Evolutionary conservation across 2,888 invertebrate species (phyloP).

Genomic region (Ethmia dodecea): DNA sequence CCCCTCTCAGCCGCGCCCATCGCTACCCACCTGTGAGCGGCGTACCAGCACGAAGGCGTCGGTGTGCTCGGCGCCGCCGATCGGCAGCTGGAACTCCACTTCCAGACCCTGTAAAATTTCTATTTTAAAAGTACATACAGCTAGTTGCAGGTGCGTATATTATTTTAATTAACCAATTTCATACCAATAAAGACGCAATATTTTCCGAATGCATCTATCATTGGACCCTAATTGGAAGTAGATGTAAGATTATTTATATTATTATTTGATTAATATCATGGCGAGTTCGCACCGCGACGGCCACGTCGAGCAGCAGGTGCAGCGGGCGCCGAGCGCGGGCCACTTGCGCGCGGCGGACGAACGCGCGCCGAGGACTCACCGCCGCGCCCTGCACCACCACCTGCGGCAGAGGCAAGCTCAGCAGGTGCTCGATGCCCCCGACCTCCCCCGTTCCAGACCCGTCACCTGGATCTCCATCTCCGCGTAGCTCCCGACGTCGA

Average conservation of each 20-base stretch:
- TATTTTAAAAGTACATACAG: too few species aligned
- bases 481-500: conserved; percentile 30
- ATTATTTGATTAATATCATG: not conserved
- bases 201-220: too few species aligned
- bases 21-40: conserved; percentile 37
- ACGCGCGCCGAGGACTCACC: not conserved
- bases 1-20: too few species aligned
- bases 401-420: not conserved
- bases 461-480: conserved; percentile 32
- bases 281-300: conserved; percentile 1
- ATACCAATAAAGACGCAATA: too few species aligned
- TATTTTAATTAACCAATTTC: too few species aligned
- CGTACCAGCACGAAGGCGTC: conserved; percentile 27
- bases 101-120: conserved; percentile 51
- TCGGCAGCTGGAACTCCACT: conserved; percentile 39
- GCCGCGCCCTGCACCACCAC: not conserved
- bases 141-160: too few species aligned
- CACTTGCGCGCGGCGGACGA: not conserved
- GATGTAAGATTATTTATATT: not conserved
- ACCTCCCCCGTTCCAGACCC: too few species aligned
- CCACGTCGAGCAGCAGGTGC: conserved; percentile 6
- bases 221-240: too few species aligned
- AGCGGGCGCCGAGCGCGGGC: not conserved
- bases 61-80: conserved; percentile 28
- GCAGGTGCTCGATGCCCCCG: conserved; percentile 1